These are phyloP conservation scores for Notocelia uddmanniana DNA, from an alignment of 2,888 invertebrate species.

Conservation along the genomic window DNA sequence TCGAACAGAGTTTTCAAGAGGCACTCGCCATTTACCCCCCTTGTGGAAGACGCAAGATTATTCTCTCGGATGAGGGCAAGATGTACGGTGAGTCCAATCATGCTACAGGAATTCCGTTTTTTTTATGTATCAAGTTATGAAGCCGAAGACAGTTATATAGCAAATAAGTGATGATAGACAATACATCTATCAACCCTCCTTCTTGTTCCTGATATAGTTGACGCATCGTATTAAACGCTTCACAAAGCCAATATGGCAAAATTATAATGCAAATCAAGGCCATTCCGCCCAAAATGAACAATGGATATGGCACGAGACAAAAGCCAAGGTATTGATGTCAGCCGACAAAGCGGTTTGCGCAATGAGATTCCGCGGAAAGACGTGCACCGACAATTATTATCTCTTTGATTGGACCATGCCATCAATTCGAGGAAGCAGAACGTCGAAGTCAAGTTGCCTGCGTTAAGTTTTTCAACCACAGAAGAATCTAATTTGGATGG, in stretches of 20 bases:
- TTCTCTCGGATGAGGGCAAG: slow-evolving; percentile 99
- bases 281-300: slow-evolving; percentile 77
- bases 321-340: slow-evolving; percentile 77
- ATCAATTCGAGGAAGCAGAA: slow-evolving; percentile 73
- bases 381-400: slow-evolving; percentile 84
- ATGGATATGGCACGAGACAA: slow-evolving; percentile 82
- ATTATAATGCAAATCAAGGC: slow-evolving; percentile 79
- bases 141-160: not conserved
- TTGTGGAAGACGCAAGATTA: slow-evolving; percentile 99
- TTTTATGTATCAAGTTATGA: not conserved
- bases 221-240: slow-evolving; percentile 51
- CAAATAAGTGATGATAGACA: not conserved
- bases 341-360: slow-evolving; percentile 84
- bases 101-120: slow-evolving; percentile 52
- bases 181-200: not conserved
- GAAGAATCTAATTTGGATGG: not conserved
- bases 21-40: slow-evolving; percentile 99
- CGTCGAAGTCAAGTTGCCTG: slow-evolving; percentile 44
- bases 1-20: slow-evolving; percentile 99
- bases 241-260: slow-evolving; percentile 66
- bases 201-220: slow-evolving; percentile 17
- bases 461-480: not conserved
- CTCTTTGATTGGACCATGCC: slow-evolving; percentile 76
- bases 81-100: slow-evolving; percentile 98
- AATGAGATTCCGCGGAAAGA: slow-evolving; percentile 83